Base-by-base conservation (phyloP, 1,140 invertebrate species). In the Nixonia krombeini region DNA sequence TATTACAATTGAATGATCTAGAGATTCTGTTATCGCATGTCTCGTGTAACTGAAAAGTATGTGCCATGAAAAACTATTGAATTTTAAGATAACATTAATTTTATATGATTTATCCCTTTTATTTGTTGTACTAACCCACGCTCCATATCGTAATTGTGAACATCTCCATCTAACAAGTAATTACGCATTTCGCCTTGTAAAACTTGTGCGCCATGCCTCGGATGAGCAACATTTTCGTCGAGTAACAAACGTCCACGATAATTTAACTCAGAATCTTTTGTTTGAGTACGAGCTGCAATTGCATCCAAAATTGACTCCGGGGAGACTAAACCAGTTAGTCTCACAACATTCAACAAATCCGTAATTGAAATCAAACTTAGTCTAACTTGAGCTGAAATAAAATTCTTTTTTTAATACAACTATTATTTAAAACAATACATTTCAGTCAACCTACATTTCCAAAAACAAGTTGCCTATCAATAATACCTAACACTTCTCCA, bases 251-350 rank as follows among this genome's bases (percentile, higher is more conserved):
- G 87, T 35, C 94, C 94, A 21, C 94, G 87, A 81, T 97, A 96
- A 38, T 90, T 89, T 10, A 98, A 86, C 56, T 93, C 90, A 25
- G 90, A 91, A 76, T 91, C 90, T 70, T 90, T 89, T 35, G 89
- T 90, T 75, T 92, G 91, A 21, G 90, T 94, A 71, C 92, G 90
- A 65, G 92, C 89, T 70, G 94, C 90, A 62, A 99, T 97, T 13
- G 96, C 97, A 87, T 99, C 97, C 8, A 99, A 88, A 52, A 99
- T 91, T 72, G 90, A 90, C 84, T 99, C 95, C 1, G 96, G 89
- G 21, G 92, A 91, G 23, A 99, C 90, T 8, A 99, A 88, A 26
- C 90, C 88, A 17, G 94, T 93, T 2, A 93, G 92, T 37, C 97
- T 86, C 1, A 99, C 96, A 46, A 92, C 89, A 46, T 92, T 93